Percentiles rank a stretch among this genome's conserved stretches.
Evolutionary conservation across 2,888 invertebrate genomes (phyloP).

Genomic region (Leucophenga maculata): DNA sequence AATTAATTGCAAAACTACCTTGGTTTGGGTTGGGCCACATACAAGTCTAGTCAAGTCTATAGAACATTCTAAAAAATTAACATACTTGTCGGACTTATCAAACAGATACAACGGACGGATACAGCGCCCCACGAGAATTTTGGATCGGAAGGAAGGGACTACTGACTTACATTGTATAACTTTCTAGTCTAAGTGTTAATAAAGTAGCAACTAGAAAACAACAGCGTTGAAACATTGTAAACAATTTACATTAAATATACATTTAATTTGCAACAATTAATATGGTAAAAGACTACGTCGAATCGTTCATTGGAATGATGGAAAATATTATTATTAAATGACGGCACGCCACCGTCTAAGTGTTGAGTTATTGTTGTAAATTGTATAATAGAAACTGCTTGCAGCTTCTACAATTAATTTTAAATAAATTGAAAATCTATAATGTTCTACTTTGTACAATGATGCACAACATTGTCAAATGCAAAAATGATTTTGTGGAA

Average conservation of each 20-base stretch:
- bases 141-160: not conserved
- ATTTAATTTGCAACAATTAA: slow-evolving; percentile 15
- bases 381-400: no score
- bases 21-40: not conserved
- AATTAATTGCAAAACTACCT: slow-evolving; percentile 12
- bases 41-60: no score
- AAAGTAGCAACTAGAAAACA: not conserved
- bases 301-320: no score
- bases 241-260: slow-evolving; percentile 13
- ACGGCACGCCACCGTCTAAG: no score
- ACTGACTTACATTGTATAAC: no score
- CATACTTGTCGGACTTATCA: slow-evolving; percentile 15
- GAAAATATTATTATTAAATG: no score
- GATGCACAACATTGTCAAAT: no score
- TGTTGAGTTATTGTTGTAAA: no score
- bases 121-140: not conserved
- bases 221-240: not conserved
- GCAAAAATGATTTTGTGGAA: no score
- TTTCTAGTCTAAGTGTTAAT: not conserved
- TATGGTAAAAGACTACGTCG: not conserved
- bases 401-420: no score
- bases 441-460: no score
- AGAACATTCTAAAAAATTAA: slow-evolving; percentile 25
- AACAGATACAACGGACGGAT: not conserved
- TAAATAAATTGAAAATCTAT: no score